phyloP scores from a whole-genome alignment of 1,140 invertebrate genomes.

The Chrysomallon squamiferum region DNA sequence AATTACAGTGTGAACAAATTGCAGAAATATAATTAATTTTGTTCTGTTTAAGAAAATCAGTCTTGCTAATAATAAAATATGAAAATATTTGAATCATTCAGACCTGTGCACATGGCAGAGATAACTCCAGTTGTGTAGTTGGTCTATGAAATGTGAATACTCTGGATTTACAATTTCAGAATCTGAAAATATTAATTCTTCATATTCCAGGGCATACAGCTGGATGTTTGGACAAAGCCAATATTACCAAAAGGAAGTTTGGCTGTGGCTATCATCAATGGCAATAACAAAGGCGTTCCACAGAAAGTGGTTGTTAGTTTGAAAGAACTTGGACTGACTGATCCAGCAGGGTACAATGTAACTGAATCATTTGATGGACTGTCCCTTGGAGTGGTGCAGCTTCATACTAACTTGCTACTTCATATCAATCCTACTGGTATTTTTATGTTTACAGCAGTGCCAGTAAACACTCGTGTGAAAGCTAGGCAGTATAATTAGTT shows the following conservation, averaged over 20 bases:
- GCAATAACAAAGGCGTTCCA: constrained; percentile 33
- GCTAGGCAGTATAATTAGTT: too few relatives aligned
- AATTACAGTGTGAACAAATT: too few relatives aligned
- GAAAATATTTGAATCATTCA: too few relatives aligned
- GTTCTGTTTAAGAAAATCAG: too few relatives aligned
- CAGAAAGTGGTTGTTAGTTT: constrained; percentile 62
- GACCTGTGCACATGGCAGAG: too few relatives aligned
- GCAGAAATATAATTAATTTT: too few relatives aligned
- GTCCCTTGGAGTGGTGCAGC: constrained; percentile 73
- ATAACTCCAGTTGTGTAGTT: too few relatives aligned
- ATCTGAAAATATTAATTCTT: too few relatives aligned
- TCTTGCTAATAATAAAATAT: too few relatives aligned
- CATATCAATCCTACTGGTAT: constrained; percentile 90
- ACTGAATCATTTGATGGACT: constrained; percentile 68
- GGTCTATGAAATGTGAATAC: too few relatives aligned
- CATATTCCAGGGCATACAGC: constrained; percentile 21
- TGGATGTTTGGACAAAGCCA: constrained; percentile 45
- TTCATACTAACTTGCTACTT: constrained; percentile 88
- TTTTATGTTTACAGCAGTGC: constrained; percentile 32
- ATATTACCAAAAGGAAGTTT: constrained; percentile 24
- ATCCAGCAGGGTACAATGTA: constrained; percentile 81
- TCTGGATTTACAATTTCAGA: too few relatives aligned
- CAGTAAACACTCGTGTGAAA: constrained; percentile 1
- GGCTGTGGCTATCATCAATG: constrained; percentile 45
- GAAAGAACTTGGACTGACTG: constrained; percentile 80